Conservation (phyloP, 2,797 vertebrate species). For the Myotis pilosus region DNA sequence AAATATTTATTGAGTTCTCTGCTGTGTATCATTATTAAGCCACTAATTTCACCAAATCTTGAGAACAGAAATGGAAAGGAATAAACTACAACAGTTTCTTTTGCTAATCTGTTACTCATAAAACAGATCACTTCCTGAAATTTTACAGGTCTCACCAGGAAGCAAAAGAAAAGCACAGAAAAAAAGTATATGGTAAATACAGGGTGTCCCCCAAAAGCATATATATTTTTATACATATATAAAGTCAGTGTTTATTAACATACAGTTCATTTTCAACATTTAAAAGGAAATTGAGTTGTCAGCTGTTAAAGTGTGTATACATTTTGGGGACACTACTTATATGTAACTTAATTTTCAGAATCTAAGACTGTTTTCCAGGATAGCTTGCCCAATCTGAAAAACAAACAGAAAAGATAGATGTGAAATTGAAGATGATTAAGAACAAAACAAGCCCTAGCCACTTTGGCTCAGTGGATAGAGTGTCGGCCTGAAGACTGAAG, state of each 20-base stretch:
- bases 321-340: background rate
- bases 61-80: background rate
- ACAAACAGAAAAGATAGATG: background rate
- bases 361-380: slow-evolving; percentile 16
- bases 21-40: background rate
- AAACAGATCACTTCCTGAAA: slow-evolving; percentile 15
- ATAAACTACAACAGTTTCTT: background rate
- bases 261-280: no score
- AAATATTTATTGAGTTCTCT: slow-evolving; percentile 20
- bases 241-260: no score
- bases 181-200: background rate
- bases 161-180: slow-evolving; percentile 36
- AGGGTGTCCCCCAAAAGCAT: no score
- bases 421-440: background rate
- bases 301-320: no score
- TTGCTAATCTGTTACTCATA: slow-evolving; percentile 35
- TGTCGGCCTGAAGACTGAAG: no score
- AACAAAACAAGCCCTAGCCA: background rate
- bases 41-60: slow-evolving; percentile 19
- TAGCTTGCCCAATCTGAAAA: background rate
- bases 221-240: no score
- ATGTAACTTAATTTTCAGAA: background rate
- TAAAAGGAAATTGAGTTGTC: no score
- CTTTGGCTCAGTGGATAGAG: no score
- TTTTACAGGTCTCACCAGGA: background rate